Conservation (phyloP, 2,888 invertebrate species). For the Antheraea assamensis region DNA sequence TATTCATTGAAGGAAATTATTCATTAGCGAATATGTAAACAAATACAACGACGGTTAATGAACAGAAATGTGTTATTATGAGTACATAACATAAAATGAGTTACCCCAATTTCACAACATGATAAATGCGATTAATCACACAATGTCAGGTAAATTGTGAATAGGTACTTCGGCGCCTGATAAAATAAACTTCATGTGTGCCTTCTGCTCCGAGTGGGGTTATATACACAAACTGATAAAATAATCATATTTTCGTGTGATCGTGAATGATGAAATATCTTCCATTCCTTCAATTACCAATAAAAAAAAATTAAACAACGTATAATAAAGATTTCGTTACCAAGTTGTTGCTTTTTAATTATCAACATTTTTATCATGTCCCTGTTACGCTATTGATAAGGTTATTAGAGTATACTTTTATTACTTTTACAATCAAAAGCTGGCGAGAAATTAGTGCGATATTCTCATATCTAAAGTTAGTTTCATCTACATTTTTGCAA, state of each 20-base stretch:
- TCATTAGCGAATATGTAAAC: slow-evolving; percentile 1
- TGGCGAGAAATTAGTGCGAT: neutral
- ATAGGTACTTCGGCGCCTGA: slow-evolving; percentile 1
- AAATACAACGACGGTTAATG: neutral
- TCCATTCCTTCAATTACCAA: neutral
- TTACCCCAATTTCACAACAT: slow-evolving; percentile 2
- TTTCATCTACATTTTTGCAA: no score
- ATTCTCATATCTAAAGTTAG: neutral
- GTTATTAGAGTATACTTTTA: neutral
- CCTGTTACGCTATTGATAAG: neutral
- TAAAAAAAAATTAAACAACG: neutral
- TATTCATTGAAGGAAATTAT: slow-evolving; percentile 3
- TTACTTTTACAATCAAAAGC: neutral
- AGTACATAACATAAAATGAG: neutral
- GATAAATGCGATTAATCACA: slow-evolving; percentile 12
- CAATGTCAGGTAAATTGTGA: slow-evolving; percentile 14
- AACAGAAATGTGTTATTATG: neutral
- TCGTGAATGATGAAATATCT: slow-evolving; percentile 23
- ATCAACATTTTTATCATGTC: neutral
- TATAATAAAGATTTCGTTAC: neutral
- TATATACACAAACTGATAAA: slow-evolving; percentile 25
- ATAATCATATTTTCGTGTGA: slow-evolving; percentile 18
- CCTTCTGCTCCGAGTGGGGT: slow-evolving; percentile 23
- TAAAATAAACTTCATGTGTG: slow-evolving; percentile 12
- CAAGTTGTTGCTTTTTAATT: neutral